These are phyloP conservation scores for Carollia perspicillata DNA, from an alignment of 2,113 vertebrate species.

Conservation along the genomic window DNA sequence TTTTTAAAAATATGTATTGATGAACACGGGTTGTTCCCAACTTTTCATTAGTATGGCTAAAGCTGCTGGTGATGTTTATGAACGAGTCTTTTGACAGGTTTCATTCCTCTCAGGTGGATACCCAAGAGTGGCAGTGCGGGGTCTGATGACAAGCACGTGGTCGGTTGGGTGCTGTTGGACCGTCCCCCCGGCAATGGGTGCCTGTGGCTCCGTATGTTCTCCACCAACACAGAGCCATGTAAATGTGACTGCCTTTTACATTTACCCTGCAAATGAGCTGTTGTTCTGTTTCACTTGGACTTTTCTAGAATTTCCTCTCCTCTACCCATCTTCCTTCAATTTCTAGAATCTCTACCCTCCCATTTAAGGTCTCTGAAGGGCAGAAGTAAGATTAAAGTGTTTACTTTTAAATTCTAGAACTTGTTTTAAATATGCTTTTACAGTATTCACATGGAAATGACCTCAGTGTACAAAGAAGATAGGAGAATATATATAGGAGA, in stretches of 20 bases:
- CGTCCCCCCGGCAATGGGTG: not conserved
- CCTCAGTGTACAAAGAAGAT: not conserved
- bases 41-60: not conserved
- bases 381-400: not conserved
- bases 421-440: not conserved
- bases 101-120: not conserved
- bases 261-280: not conserved
- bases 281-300: not conserved
- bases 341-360: not conserved
- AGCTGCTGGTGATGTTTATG: not conserved
- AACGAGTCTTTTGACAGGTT: not conserved
- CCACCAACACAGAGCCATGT: not conserved
- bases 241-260: not conserved
- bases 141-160: not conserved
- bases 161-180: not conserved
- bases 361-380: not conserved
- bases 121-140: not conserved
- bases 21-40: not conserved
- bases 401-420: slow-evolving; percentile 5
- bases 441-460: not conserved
- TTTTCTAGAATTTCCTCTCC: not conserved
- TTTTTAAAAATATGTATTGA: not conserved
- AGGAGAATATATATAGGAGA: not conserved
- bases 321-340: not conserved
- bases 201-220: too few species aligned